Evolutionary conservation across 37 sponge, comb jelly and placozoan species (phyloP), one percentile per base, ranked within the genome.

Genomic region (Ianthella basta): DNA sequence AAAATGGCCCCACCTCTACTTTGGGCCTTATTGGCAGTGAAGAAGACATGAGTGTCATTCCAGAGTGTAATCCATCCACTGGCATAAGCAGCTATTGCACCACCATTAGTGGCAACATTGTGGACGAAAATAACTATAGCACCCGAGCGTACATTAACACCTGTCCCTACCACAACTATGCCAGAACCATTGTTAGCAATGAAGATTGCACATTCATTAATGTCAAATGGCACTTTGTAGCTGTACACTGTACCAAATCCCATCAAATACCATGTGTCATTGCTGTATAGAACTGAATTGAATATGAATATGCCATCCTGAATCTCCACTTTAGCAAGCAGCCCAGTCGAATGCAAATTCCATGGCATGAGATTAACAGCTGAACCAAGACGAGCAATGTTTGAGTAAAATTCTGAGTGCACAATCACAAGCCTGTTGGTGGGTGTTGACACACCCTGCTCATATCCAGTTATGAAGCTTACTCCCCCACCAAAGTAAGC

Each of bases 381-480:
- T 69, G 70, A 69, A 34, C 70, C 70, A n/a, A 69, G 32, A 30
- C 34, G 70, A 69, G 70, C 70, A 69, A 30, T 69, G 33, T 69
- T 69, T 10, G 12, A 44, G 6, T 44, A 8, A 44, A 44, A 44
- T 10, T 10, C 50, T 3, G 32, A 69, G 33, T 30, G 10, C 18
- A 32, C 18, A 1, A 69, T 69, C 4, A 6, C 33, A 32, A 69
- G 33, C 27, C 27, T 69, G 70, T 69, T 69, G 27, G 70, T 69
- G 10, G 70, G 33, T 2, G 10, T 34, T 34, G 6, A n/a, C 19
- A 35, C 34, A 32, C 39, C 20, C 18, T 21, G 15, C 66, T 64
- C 83, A 60, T 82, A 39, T 38, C 23, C 37, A 38, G 23, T 50
- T 25, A 50, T 15, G 5, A 82, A 32, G 19, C 15, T 34, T 34